Evolutionary conservation across 2,888 invertebrate species (phyloP).

Genomic region (Acanthosepion pharaonis): DNA sequence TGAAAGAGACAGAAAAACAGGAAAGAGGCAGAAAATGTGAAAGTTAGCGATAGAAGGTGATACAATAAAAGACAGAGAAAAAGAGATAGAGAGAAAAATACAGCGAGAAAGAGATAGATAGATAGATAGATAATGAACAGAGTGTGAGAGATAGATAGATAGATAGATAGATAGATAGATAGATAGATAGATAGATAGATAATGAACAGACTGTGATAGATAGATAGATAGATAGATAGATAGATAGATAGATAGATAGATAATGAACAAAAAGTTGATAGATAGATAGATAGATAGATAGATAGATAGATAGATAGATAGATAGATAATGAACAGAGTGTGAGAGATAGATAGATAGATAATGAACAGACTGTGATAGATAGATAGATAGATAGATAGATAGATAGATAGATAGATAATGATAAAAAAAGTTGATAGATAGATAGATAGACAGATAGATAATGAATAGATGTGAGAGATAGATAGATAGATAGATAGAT

Average conservation of each 20-base stretch:
- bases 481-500: background rate
- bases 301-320: background rate
- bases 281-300: background rate
- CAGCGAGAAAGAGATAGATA: too few species aligned
- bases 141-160: too few species aligned
- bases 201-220: too few species aligned
- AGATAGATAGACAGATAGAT: background rate
- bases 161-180: background rate
- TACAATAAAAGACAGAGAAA: too few species aligned
- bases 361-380: too few species aligned
- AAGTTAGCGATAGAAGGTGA: background rate
- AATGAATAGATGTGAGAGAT: background rate
- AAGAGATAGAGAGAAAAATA: too few species aligned
- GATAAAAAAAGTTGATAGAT: background rate
- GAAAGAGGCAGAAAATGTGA: background rate
- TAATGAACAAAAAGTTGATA: background rate
- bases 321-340: background rate
- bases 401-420: too few species aligned
- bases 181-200: too few species aligned
- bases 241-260: background rate
- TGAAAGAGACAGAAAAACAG: background rate
- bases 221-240: background rate
- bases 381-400: too few species aligned
- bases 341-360: background rate
- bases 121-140: background rate